Base-by-base conservation (phyloP, 2,113 vertebrate genomes). In the Ranitomeya imitator region DNA sequence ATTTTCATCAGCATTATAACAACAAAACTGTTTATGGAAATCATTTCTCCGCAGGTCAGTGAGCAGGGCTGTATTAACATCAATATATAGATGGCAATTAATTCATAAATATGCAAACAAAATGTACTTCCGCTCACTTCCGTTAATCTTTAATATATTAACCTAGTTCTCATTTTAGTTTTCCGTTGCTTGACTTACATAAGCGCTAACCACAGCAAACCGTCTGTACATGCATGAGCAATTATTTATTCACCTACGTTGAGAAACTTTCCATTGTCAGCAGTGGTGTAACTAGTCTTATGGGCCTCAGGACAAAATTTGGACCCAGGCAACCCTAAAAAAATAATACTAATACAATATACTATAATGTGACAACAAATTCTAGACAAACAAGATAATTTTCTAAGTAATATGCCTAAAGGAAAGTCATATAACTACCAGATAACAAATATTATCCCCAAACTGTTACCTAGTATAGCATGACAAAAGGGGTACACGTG, bases 101-200 rank as follows among this genome's bases (percentile, higher is more conserved):
- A n/a, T 55, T 13, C 15, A 69, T 23, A 71, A 71, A 69, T 71
- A 23, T 63, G 63, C 18, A 83, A 67, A 67, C 45, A 54, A 83
- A 4, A 26, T 55, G 45, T 69, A 69, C 63, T 84, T 84, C 81
- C 61, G 81, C 19, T 54, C 37, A 21, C n/a, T 67, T 69, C 73
- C 18, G 63, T 84, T 84, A 84, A 84, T 83, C 37, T 6, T 54
- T 83, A 23, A 84, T 71, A 55, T 71, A 84, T 55, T 84, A 55
- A 69, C 11, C 23, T 18, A 26, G 23, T 71, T 54, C 69, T 83
- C 21, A 67, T 83, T 52, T 52, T 23, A 54, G n/a, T 67, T 84
- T 84, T 71, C 82, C 51, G 23, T 84, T 69, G 21, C 52, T 65
- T 82, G 11, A 11, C 11, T 65, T 82, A 37, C 15, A 82, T 11